Evolutionary conservation across 2,113 vertebrate genomes (phyloP).

Genomic region (Percina caprodes): DNA sequence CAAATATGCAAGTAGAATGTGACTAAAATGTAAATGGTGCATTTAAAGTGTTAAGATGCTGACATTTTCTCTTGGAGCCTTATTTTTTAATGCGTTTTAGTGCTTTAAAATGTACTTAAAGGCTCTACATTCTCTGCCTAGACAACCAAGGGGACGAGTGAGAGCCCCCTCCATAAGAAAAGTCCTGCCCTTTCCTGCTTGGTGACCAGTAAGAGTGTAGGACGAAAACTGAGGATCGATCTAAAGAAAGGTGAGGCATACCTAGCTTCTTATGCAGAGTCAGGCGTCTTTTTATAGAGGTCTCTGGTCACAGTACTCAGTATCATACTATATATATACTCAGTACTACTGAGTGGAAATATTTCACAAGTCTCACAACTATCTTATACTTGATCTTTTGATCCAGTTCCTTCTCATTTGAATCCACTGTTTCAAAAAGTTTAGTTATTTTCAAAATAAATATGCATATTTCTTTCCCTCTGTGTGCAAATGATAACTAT

Average conservation of each 20-base stretch:
- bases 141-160: conserved; percentile 74
- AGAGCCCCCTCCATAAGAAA: conserved; percentile 82
- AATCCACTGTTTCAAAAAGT: background rate
- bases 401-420: background rate
- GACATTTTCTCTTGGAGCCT: background rate
- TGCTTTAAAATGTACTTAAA: background rate
- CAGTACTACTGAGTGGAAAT: background rate
- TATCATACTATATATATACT: too few species aligned
- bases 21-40: background rate
- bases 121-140: conserved; percentile 23
- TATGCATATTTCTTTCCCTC: background rate
- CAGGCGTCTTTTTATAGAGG: background rate
- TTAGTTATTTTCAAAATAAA: background rate
- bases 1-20: background rate
- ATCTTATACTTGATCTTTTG: background rate
- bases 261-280: background rate
- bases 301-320: too few species aligned
- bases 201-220: conserved; percentile 89
- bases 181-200: conserved; percentile 86
- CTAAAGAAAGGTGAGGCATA: conserved; percentile 92
- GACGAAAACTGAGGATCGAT: conserved; percentile 92
- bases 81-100: background rate
- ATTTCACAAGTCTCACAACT: background rate
- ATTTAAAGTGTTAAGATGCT: background rate
- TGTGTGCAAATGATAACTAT: background rate